phyloP scores from a whole-genome alignment of 1,140 invertebrate species.

The Drosophila watanabei region DNA sequence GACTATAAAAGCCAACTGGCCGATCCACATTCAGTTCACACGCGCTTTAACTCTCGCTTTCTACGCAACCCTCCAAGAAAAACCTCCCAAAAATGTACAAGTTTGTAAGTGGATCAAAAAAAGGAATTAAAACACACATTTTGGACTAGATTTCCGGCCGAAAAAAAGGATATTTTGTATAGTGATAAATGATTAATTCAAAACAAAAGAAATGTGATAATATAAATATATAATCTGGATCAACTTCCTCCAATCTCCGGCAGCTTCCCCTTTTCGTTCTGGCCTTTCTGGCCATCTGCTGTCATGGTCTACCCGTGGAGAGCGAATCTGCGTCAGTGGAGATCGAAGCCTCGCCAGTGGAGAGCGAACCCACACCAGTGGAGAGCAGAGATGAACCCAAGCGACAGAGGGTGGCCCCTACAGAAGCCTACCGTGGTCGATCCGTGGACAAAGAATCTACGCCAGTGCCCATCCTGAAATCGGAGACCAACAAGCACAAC shows the following conservation, averaged over 20 bases:
- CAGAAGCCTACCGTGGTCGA: too few relatives aligned
- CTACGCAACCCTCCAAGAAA: constrained; percentile 21
- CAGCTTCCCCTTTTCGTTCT: constrained; percentile 62
- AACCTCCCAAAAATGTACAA: constrained; percentile 61
- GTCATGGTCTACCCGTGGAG: constrained; percentile 23
- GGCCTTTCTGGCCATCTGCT: constrained; percentile 22
- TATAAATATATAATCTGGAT: too few relatives aligned
- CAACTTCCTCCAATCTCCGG: neutral
- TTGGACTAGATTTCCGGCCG: neutral
- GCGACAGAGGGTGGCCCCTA: too few relatives aligned
- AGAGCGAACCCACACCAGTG: too few relatives aligned
- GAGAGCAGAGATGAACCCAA: neutral
- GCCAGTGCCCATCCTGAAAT: constrained; percentile 62
- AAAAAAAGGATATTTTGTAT: neutral
- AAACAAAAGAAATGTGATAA: neutral
- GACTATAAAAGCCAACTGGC: constrained; percentile 71
- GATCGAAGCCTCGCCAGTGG: constrained; percentile 28
- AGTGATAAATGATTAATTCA: neutral
- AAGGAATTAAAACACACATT: neutral
- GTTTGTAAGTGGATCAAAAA: constrained; percentile 66
- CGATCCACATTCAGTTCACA: constrained; percentile 52
- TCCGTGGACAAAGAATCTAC: constrained; percentile 20
- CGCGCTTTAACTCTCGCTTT: constrained; percentile 73
- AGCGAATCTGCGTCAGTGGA: constrained; percentile 1
- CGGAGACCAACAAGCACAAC: constrained; percentile 50